A percentile compares a stretch with the other conserved stretches of the same genome.
phyloP scores from a whole-genome alignment of 2,113 vertebrate species.

The Sturnira hondurensis region DNA sequence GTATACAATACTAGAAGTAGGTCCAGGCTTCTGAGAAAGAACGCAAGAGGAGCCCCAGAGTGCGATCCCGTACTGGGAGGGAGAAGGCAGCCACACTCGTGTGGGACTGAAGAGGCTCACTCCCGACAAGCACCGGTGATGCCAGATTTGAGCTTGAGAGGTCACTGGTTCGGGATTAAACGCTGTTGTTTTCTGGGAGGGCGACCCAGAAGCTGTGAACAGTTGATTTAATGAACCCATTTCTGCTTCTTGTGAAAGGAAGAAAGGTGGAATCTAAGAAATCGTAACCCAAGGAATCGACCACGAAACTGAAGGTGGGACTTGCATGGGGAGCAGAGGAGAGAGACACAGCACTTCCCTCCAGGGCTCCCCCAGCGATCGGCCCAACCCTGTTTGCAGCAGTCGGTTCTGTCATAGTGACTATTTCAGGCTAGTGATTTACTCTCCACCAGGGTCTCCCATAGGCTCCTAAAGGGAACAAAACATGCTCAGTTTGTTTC shows the following conservation, averaged over 20 bases:
- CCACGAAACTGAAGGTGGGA: background rate
- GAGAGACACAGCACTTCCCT: background rate
- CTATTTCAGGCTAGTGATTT: background rate
- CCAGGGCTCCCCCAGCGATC: fast-evolving
- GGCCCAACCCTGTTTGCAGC: background rate
- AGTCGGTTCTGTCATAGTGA: background rate
- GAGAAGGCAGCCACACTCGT: too few species aligned
- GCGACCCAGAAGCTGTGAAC: background rate
- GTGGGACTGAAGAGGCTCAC: fast-evolving
- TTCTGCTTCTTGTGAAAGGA: background rate
- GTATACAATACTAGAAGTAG: background rate
- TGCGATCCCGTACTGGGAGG: fast-evolving
- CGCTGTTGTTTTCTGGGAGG: too few species aligned
- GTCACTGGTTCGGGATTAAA: too few species aligned
- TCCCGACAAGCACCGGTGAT: fast-evolving
- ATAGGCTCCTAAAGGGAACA: background rate
- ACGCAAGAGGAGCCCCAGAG: background rate
- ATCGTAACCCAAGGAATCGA: background rate
- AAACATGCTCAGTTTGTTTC: background rate
- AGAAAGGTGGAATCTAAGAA: background rate
- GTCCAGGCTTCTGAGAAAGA: background rate
- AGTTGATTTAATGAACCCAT: background rate
- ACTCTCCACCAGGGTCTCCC: background rate
- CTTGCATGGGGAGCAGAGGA: background rate
- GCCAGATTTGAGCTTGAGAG: background rate